phyloP scores from a whole-genome alignment of 2,888 invertebrate genomes.

The Eledone cirrhosa region DNA sequence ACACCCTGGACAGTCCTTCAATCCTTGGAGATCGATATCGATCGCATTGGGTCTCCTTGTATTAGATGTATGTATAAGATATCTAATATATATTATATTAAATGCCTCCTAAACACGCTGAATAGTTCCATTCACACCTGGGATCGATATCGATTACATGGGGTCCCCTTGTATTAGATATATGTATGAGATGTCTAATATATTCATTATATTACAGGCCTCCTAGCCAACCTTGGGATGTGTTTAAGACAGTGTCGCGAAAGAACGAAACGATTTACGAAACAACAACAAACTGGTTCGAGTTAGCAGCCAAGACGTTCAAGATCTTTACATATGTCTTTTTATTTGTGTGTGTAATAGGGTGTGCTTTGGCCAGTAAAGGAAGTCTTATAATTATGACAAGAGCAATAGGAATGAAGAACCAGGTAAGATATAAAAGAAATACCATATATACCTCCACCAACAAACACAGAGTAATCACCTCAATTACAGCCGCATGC shows the following conservation, averaged over 20 bases:
- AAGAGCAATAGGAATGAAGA: conserved; percentile 41
- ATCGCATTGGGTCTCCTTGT: too few species aligned
- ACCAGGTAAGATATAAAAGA: conserved; percentile 34
- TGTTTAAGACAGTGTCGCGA: conserved; percentile 44
- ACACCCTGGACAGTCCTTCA: too few species aligned
- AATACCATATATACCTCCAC: too few species aligned
- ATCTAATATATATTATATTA: too few species aligned
- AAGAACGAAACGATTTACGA: conserved; percentile 44
- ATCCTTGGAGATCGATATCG: too few species aligned
- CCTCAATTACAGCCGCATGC: too few species aligned
- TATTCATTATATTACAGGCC: background rate
- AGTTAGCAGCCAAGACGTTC: conserved; percentile 51
- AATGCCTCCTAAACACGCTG: too few species aligned
- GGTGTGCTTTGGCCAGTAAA: conserved; percentile 86
- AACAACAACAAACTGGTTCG: conserved; percentile 45
- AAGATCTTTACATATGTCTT: conserved; percentile 80
- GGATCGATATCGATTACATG: too few species aligned
- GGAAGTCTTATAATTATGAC: conserved; percentile 73
- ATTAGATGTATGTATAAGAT: too few species aligned
- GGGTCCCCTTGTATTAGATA: too few species aligned
- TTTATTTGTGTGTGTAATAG: conserved; percentile 85
- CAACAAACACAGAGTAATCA: too few species aligned
- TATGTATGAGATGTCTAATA: background rate
- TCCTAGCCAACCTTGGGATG: conserved; percentile 45
- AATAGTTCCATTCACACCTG: too few species aligned